Conservation (phyloP, 2,113 vertebrate genomes). For the Proteles cristata region DNA sequence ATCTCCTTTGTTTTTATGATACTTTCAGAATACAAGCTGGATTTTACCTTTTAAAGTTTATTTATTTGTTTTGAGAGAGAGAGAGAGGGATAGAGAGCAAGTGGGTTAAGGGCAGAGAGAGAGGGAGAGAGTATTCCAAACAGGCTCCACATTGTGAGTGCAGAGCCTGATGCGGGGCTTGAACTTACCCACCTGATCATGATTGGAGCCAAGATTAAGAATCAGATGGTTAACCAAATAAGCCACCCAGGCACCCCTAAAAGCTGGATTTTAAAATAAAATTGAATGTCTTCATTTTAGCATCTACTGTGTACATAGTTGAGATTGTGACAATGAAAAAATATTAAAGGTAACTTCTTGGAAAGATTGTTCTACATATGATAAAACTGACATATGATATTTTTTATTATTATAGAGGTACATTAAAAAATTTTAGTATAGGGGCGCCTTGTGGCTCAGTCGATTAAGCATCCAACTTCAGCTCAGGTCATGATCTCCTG, state of each 20-base stretch:
- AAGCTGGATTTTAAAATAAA: not conserved
- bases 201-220: too few relatives aligned
- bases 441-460: too few relatives aligned
- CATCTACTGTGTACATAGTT: not conserved
- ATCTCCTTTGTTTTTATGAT: not conserved
- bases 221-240: too few relatives aligned
- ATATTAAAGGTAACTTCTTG: not conserved
- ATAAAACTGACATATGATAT: not conserved
- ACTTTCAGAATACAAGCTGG: not conserved
- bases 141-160: too few relatives aligned
- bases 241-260: not conserved
- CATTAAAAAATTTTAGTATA: not conserved
- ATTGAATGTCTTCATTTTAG: not conserved
- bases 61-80: too few relatives aligned
- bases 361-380: not conserved
- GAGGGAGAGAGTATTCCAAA: too few relatives aligned
- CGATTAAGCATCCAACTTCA: too few relatives aligned
- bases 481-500: too few relatives aligned
- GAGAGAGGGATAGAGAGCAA: too few relatives aligned
- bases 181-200: too few relatives aligned
- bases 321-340: slow-evolving; percentile 3
- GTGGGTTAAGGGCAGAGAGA: too few relatives aligned
- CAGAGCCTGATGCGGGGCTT: too few relatives aligned
- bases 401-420: not conserved
- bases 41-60: not conserved